Conservation (phyloP, 2,113 vertebrate genomes). For the Charina bottae region DNA sequence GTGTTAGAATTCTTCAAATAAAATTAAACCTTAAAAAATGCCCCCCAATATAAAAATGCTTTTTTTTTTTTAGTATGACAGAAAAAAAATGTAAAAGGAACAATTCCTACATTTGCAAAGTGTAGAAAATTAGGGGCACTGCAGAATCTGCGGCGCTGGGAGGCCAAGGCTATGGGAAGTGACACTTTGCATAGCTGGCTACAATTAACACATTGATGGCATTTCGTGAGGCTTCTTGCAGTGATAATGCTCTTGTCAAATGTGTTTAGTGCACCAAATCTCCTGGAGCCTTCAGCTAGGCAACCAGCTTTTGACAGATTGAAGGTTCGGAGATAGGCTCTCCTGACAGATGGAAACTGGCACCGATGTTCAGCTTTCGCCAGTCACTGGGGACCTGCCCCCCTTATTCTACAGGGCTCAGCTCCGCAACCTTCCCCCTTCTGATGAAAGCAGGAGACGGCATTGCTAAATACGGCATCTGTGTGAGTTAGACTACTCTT, state of each 20-base stretch:
- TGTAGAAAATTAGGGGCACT: slow-evolving; percentile 82
- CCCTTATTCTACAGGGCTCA: slow-evolving; percentile 99
- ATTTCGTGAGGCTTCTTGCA: slow-evolving; percentile 95
- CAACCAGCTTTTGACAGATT: slow-evolving; percentile 99
- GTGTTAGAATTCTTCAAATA: not conserved
- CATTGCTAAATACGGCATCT: slow-evolving; percentile 99
- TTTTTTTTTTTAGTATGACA: not conserved
- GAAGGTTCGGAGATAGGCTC: slow-evolving; percentile 99
- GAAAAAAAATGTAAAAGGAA: slow-evolving; percentile 64
- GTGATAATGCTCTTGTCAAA: slow-evolving; percentile 99
- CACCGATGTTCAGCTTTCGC: slow-evolving; percentile 99
- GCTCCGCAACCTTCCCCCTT: slow-evolving; percentile 95
- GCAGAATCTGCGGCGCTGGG: slow-evolving; percentile 81
- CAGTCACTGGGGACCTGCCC: slow-evolving; percentile 99
- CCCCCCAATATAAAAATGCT: not conserved
- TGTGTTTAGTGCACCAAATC: slow-evolving; percentile 99
- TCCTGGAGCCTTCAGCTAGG: slow-evolving; percentile 98
- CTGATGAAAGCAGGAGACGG: slow-evolving; percentile 98
- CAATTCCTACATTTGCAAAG: slow-evolving; percentile 84
- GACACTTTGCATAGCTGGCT: slow-evolving; percentile 99
- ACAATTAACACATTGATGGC: slow-evolving; percentile 99
- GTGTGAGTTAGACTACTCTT: slow-evolving; percentile 98
- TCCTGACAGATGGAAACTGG: slow-evolving; percentile 99
- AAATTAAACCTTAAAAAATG: not conserved
- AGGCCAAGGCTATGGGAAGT: slow-evolving; percentile 99